phyloP scores from a whole-genome alignment of 1,140 invertebrate genomes.

The Plutomurus gul region DNA sequence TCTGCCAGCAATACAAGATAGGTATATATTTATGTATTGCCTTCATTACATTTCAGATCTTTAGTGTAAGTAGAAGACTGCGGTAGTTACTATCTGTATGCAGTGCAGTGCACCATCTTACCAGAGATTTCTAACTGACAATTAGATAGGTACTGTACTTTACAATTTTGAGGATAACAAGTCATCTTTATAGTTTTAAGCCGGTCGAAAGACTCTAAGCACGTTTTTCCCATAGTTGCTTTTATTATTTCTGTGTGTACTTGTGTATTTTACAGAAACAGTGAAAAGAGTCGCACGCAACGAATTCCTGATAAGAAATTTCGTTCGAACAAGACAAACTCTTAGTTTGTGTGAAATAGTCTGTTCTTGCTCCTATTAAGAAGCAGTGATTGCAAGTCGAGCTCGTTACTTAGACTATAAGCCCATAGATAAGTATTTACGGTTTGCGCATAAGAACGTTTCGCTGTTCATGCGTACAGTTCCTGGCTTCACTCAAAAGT shows the following conservation, averaged over 20 bases:
- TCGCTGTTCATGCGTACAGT: conserved; percentile 5
- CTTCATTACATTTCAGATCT: no score
- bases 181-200: conserved; percentile 8
- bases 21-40: no score
- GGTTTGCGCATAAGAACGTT: not conserved
- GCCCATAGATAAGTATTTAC: not conserved
- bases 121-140: no score
- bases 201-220: not conserved
- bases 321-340: not conserved
- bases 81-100: no score
- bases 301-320: conserved; percentile 6
- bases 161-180: conserved; percentile 4
- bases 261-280: not conserved
- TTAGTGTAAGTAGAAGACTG: no score
- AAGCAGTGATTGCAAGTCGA: no score
- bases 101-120: no score
- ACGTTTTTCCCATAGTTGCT: conserved; percentile 7
- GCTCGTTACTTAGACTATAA: no score
- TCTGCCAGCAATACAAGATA: no score
- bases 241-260: no score
- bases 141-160: not conserved
- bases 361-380: no score
- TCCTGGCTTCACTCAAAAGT: no score
- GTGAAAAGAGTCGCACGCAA: not conserved
- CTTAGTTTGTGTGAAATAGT: not conserved